Evolutionary conservation across 1,140 invertebrate genomes (phyloP), one percentile per base, ranked within the genome.

Genomic region (Portunus trituberculatus): DNA sequence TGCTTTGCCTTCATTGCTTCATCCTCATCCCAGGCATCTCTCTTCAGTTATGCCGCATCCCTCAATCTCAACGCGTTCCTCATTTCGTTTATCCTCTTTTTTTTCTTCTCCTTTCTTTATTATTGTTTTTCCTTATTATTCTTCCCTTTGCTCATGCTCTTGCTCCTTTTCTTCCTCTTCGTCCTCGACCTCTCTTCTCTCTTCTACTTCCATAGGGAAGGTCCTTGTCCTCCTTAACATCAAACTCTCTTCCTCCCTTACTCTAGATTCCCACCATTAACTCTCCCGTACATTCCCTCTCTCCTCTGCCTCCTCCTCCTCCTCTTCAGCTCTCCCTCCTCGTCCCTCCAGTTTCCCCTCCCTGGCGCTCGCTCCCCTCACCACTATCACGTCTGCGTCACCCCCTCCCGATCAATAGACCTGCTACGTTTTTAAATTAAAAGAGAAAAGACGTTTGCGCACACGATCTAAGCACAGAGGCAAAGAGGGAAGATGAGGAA

Each of bases 381-480:
- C 87, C 25, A 46, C 32, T 46, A 95, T 92, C 92, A 95, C 90
- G 94, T 91, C 90, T 95, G 94, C 94, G 94, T 95, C 94, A 84
- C 82, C 52, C 93, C 45, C 94, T 48, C 94, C 92, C 94, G 94
- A 95, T 95, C 94, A 95, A 95, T 95, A 95, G 94, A 95, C 94
- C 25, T 92, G 94, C 94, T 95, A 95, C 94, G 94, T 95, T 95
- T 95, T 95, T 95, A 95, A 95, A 92, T 95, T 95, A 95, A 95
- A 95, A 95, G 94, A 87, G 89, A 95, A 95, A 95, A 95, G 94
- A 95, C 94, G 94, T 95, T 95, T 92, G 90, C 94, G 94, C 94
- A 95, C 89, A 95, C 94, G 94, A 48, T 91, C 89, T 91, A 91
- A 45, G 90, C 82, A 91, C 82, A 45, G 90, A 82, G 88, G 14